Percentiles rank a stretch among this genome's conserved stretches.
Conservation (phyloP, 2,888 invertebrate species). For the Chironomus tentans region DNA sequence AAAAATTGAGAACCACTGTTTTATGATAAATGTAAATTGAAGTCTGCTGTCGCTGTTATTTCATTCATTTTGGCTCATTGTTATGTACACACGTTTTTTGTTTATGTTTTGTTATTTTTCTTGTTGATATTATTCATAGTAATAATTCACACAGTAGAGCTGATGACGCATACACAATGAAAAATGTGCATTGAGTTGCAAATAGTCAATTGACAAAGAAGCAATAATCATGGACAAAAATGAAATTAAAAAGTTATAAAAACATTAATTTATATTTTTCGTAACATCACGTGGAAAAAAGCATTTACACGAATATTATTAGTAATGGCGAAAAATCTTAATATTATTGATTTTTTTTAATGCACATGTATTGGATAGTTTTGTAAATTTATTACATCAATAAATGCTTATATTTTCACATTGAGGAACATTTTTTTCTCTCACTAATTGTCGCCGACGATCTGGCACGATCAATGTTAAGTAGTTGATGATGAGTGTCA, state of each 20-base stretch:
- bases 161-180: not conserved
- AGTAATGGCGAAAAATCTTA: not conserved
- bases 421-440: not conserved
- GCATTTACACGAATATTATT: not conserved
- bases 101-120: not conserved
- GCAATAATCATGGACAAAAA: not conserved
- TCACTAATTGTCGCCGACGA: not conserved
- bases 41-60: not conserved
- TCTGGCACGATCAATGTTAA: not conserved
- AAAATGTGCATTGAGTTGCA: not conserved
- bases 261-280: not conserved
- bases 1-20: too few species aligned
- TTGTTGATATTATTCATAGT: not conserved
- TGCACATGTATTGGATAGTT: not conserved
- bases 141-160: not conserved
- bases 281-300: not conserved
- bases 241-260: not conserved
- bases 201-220: not conserved
- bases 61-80: not conserved
- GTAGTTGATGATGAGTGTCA: not conserved
- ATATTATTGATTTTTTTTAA: not conserved
- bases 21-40: too few species aligned
- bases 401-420: not conserved
- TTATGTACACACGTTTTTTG: not conserved
- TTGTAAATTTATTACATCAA: not conserved